Percentiles rank a stretch among this genome's conserved stretches.
These are phyloP conservation scores for Diachrysia chrysitis DNA, from an alignment of 2,888 invertebrate species.

Conservation along the genomic window DNA sequence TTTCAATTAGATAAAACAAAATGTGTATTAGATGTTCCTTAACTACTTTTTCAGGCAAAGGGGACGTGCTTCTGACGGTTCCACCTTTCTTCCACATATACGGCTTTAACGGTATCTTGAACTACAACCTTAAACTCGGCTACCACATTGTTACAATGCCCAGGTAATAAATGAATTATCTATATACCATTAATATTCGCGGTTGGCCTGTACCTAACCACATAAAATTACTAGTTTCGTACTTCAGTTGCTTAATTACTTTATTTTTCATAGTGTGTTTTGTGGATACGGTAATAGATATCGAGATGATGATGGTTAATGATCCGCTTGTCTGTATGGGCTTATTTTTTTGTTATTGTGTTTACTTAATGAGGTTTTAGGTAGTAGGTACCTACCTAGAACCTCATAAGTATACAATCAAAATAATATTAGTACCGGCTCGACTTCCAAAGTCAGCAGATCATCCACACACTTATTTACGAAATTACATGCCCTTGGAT, in stretches of 20 bases:
- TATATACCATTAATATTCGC: no score
- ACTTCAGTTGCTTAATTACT: not conserved
- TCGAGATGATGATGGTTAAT: not conserved
- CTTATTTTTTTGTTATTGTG: not conserved
- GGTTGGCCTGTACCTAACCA: not conserved
- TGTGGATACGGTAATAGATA: not conserved
- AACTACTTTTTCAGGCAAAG: constrained; percentile 73
- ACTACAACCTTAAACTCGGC: constrained; percentile 89
- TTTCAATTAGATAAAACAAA: no score
- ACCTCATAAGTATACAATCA: no score
- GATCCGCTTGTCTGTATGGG: not conserved
- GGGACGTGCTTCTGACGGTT: constrained; percentile 89
- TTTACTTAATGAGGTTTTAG: not conserved
- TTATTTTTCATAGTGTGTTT: not conserved
- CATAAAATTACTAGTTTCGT: not conserved
- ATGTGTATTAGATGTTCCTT: not conserved
- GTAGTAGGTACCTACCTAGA: not conserved
- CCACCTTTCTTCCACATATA: constrained; percentile 95
- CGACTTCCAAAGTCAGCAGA: no score
- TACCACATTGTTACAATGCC: constrained; percentile 91
- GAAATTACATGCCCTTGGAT: no score
- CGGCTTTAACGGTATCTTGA: constrained; percentile 92
- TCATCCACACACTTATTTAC: no score
- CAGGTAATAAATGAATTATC: constrained; percentile 70
- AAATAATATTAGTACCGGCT: not conserved